phyloP scores from a whole-genome alignment of 2,797 vertebrate species.

The Coreius guichenoti region DNA sequence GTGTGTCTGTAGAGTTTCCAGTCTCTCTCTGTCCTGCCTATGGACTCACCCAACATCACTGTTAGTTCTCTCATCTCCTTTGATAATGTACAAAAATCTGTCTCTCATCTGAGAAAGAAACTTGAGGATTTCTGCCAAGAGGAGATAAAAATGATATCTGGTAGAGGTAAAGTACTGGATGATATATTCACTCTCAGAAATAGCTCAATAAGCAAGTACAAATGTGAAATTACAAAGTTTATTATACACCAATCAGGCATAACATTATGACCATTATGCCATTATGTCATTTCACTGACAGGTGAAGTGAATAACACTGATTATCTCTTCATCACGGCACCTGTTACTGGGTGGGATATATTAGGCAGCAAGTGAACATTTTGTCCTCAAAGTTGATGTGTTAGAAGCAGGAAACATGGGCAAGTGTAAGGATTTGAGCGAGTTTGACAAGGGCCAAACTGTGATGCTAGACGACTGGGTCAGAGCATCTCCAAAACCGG shows the following conservation, averaged over 20 bases:
- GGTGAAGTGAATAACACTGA: too few relatives aligned
- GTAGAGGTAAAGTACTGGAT: slow-evolving; percentile 8
- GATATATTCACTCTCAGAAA: background rate
- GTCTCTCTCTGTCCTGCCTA: background rate
- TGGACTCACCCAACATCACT: background rate
- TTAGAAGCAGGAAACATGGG: too few relatives aligned
- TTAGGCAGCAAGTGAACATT: too few relatives aligned
- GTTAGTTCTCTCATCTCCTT: background rate
- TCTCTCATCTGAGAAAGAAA: slow-evolving; percentile 2
- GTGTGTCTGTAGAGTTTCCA: slow-evolving; percentile 14
- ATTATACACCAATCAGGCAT: background rate
- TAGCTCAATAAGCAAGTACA: background rate
- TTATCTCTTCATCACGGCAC: too few relatives aligned
- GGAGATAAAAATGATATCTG: background rate
- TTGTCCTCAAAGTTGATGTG: too few relatives aligned
- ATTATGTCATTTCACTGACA: too few relatives aligned
- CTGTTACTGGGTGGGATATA: too few relatives aligned
- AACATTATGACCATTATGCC: too few relatives aligned
- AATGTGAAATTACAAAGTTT: background rate
- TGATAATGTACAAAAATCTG: background rate
- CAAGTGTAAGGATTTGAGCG: too few relatives aligned
- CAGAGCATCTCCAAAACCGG: too few relatives aligned
- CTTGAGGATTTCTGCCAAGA: slow-evolving; percentile 3
- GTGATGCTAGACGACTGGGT: too few relatives aligned
- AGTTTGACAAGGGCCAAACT: too few relatives aligned